phyloP scores from a whole-genome alignment of 1,140 invertebrate species.

The Drosophila bocqueti region DNA sequence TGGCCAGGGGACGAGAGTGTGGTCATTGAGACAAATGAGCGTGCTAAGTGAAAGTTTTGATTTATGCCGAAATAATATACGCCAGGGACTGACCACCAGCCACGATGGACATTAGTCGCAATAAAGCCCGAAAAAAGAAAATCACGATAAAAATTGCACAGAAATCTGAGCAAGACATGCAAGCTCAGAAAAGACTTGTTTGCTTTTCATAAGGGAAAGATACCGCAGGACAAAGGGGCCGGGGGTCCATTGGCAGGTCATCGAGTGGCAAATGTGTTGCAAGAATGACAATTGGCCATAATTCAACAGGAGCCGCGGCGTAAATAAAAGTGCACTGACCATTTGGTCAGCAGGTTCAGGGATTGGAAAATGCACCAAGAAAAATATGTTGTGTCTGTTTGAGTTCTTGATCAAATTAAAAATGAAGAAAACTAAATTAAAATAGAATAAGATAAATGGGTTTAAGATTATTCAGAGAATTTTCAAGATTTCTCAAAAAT shows the following conservation, averaged over 20 bases:
- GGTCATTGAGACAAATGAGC: slow-evolving; percentile 82
- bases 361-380: slow-evolving; percentile 14
- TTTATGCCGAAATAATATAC: slow-evolving; percentile 82
- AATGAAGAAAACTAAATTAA: too few relatives aligned
- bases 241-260: slow-evolving; percentile 32
- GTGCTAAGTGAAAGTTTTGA: slow-evolving; percentile 84
- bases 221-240: neutral
- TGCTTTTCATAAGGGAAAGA: slow-evolving; percentile 1
- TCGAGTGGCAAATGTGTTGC: slow-evolving; percentile 52
- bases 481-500: too few relatives aligned
- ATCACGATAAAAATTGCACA: slow-evolving; percentile 29
- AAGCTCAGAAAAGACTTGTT: slow-evolving; percentile 21
- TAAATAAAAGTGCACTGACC: slow-evolving; percentile 23
- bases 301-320: slow-evolving; percentile 25
- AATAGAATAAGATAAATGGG: too few relatives aligned
- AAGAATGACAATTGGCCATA: slow-evolving; percentile 60
- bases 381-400: neutral
- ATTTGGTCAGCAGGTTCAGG: slow-evolving; percentile 29
- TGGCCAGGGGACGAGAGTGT: neutral
- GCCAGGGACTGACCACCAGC: slow-evolving; percentile 55
- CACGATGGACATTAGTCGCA: slow-evolving; percentile 24
- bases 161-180: slow-evolving; percentile 63
- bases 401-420: too few relatives aligned
- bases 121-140: slow-evolving; percentile 10
- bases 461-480: too few relatives aligned